A percentile compares a stretch with the other conserved stretches of the same genome.
Evolutionary conservation across 1,140 invertebrate genomes (phyloP).

Genomic region (Trichogramma pretiosum): DNA sequence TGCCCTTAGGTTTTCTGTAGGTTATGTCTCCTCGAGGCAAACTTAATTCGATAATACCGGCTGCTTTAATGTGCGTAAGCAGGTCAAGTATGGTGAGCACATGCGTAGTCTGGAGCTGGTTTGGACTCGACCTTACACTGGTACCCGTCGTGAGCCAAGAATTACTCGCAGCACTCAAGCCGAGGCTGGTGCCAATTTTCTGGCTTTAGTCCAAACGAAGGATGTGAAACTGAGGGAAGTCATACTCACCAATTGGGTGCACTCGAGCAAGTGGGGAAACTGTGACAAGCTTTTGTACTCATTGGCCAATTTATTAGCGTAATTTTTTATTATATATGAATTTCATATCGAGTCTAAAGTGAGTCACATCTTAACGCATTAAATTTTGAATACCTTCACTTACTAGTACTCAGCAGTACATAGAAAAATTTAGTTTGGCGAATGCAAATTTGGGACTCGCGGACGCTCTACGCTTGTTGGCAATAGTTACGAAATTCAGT

Average conservation of each 20-base stretch:
- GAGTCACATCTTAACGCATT: too few relatives aligned
- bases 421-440: conserved; percentile 33
- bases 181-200: conserved; percentile 33
- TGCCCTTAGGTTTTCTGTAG: too few relatives aligned
- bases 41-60: background rate
- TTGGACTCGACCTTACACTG: conserved; percentile 33
- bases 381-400: too few relatives aligned
- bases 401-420: too few relatives aligned
- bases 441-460: conserved; percentile 38
- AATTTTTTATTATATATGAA: conserved; percentile 16
- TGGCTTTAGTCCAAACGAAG: conserved; percentile 26
- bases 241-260: conserved; percentile 38
- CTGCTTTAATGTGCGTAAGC: background rate
- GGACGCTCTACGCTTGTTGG: conserved; percentile 35
- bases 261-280: conserved; percentile 36
- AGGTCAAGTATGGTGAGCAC: conserved; percentile 39
- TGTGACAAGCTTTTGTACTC: conserved; percentile 32
- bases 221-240: conserved; percentile 35
- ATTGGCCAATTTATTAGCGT: conserved; percentile 37
- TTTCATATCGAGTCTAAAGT: too few relatives aligned
- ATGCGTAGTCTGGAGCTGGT: conserved; percentile 36
- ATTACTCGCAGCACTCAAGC: conserved; percentile 27
- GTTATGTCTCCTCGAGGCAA: too few relatives aligned
- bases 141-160: background rate
- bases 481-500: conserved; percentile 27